Base-by-base conservation (phyloP, 2,888 invertebrate species). In the Idaea dimidiata region DNA sequence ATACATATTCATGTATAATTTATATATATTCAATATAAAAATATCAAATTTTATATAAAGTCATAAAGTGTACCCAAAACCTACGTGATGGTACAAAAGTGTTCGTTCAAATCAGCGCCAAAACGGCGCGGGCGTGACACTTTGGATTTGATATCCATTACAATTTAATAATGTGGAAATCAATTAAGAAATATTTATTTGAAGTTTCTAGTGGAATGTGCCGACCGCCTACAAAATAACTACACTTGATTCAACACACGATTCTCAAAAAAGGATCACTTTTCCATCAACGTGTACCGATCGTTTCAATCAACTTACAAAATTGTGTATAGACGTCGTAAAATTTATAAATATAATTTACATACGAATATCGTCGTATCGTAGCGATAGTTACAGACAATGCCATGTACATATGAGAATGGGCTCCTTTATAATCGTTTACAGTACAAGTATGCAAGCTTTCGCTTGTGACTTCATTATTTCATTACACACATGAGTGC, bases 41-140 rank as follows among this genome's bases (percentile, higher is more conserved):
- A 92, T 91, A 91, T 91, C 84, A 91, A 91, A 91, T 91, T 92
- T 92, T 84, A 91, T 92, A 91, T 91, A 92, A 92, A 92, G 91
- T 91, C 91, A 91, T 91, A 92, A 92, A 92, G 90, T 91, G 92
- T 92, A 92, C 92, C 92, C 92, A 92, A 92, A 92, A 91, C 91
- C 91, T 92, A 92, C 91, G 88, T 89, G 89, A 87, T 91, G 91
- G 91, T 91, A 91, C 91, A 89, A 90, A 90, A 86, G 89, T 88
- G 87, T 80, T 84, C 80, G 73, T 14, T 43, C 32, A 32, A 14
- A 14, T 73, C 77, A 73, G 83, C 90, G 87, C 91, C 89, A 88
- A 91, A 87, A 91, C 83, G 86, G 89, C 85, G 88, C 79, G 89
- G 85, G 88, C 16, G 56, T 79, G 72, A 82, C 86, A 83, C 86